Evolutionary conservation across 2,888 invertebrate species (phyloP).

Genomic region (Drosophila anomalipes): DNA sequence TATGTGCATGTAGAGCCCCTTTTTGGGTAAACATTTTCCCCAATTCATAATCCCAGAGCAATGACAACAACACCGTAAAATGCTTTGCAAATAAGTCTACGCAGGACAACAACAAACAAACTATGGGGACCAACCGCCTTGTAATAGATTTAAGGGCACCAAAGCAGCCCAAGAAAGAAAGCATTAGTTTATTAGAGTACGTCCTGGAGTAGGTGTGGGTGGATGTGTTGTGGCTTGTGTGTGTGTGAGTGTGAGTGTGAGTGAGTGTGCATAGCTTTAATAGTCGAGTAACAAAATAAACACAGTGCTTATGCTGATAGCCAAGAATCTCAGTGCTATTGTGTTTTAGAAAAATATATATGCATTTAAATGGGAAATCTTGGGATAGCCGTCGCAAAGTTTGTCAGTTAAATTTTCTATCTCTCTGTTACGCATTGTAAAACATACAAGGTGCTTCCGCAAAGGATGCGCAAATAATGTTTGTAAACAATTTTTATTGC

Average conservation of each 20-base stretch:
- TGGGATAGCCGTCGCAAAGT: conserved; percentile 40
- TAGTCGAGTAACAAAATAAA: conserved; percentile 56
- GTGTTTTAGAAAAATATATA: conserved; percentile 49
- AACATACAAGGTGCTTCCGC: conserved; percentile 71
- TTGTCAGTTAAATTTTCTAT: conserved; percentile 10
- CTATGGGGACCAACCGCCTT: conserved; percentile 45
- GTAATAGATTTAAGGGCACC: conserved; percentile 71
- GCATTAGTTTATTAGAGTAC: conserved; percentile 76
- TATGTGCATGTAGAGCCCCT: conserved; percentile 4
- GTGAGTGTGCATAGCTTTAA: conserved; percentile 63
- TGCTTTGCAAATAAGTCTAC: conserved; percentile 67
- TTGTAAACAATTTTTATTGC: conserved; percentile 81
- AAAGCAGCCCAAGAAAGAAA: conserved; percentile 44
- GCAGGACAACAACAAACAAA: conserved; percentile 36
- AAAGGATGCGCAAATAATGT: conserved; percentile 78
- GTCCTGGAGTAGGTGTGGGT: conserved; percentile 4
- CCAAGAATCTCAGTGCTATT: conserved; percentile 48
- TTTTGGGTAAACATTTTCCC: conserved; percentile 30
- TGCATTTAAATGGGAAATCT: conserved; percentile 70
- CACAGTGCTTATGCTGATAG: conserved; percentile 57
- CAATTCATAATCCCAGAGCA: conserved; percentile 49
- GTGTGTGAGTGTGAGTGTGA: conserved; percentile 10
- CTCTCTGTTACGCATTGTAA: conserved; percentile 36
- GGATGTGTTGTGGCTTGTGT: neutral
- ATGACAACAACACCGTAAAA: conserved; percentile 54